Base-by-base conservation (phyloP, 1,140 invertebrate genomes). In the Drosophila setifemur region DNA sequence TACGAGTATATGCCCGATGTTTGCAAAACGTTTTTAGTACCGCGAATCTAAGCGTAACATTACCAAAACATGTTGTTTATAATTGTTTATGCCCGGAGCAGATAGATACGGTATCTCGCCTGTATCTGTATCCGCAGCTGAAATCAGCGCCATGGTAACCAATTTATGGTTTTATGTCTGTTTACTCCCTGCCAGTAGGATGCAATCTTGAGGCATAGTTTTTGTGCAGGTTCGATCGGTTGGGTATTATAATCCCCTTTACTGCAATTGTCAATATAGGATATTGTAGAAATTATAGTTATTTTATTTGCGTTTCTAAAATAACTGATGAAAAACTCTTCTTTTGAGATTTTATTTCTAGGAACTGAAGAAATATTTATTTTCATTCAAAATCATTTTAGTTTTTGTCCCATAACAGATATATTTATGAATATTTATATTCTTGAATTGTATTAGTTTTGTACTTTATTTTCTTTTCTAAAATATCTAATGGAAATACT, bases 1-100 rank as follows among this genome's bases (percentile, higher is more conserved):
- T 35, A 1, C 37, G 18, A 26, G 60, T 44, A 35, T 44, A 14
- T 50, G 45, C 18, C 12, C 33, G 8, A 50, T 54, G 71, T 74
- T 73, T 83, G 37, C 50, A 54, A 55, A 40, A 55, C 28, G 39
- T 48, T 35, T n/a, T 18, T 52, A 35, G 64, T 29, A 39, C 14
- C 12, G 64, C 43, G 33, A 49, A 49, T 57, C 64, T 25, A 37
- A 42, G 53, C 82, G 72, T 86, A 81, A 73, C 64, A 85, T 85
- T 81, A 58, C 60, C 82, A 53, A 75, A 75, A 85, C 79, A 75
- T 72, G 43, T 78, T 73, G 47, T 70, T 73, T 70, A 66, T 67
- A 73, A 82, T 83, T 77, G 78, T 83, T 57, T 74, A 78, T 63
- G 43, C 33, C 48, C 31, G 31, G 52, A 44, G 60, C 25, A 35